These are phyloP conservation scores for Cyrtorhinus lividipennis DNA, from an alignment of 1,140 invertebrate genomes.

Conservation along the genomic window DNA sequence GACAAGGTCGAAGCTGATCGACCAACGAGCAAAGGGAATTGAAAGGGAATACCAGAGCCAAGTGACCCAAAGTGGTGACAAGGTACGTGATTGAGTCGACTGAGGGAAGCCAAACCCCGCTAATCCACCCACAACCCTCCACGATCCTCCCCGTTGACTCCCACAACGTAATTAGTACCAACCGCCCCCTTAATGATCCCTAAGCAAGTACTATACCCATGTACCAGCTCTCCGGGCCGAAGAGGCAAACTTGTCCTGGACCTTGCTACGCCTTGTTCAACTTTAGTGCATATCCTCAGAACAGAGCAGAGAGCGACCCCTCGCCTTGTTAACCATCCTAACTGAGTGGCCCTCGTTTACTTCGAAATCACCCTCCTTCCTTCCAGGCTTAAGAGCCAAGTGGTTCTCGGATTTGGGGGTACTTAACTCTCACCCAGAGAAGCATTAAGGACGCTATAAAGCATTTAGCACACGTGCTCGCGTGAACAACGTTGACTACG, in stretches of 20 bases:
- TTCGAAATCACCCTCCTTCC: background rate
- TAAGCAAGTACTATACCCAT: background rate
- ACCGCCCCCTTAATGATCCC: constrained; percentile 5
- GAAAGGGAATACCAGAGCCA: background rate
- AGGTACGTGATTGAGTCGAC: constrained; percentile 6
- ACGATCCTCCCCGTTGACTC: too few species aligned
- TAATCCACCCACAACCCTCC: background rate
- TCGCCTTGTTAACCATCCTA: background rate
- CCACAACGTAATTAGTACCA: constrained; percentile 8
- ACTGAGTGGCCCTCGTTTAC: background rate
- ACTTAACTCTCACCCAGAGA: background rate
- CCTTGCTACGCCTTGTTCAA: constrained; percentile 1
- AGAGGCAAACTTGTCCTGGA: background rate
- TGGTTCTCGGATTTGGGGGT: background rate
- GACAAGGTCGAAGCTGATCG: too few species aligned
- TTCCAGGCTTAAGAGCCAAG: background rate
- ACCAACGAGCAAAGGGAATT: too few species aligned
- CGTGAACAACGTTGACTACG: background rate
- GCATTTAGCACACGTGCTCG: background rate
- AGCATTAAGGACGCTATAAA: background rate
- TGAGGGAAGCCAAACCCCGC: constrained; percentile 1
- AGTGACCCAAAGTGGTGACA: constrained; percentile 8
- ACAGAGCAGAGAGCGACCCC: background rate
- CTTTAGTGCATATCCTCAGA: constrained; percentile 2
- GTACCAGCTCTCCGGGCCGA: too few species aligned